phyloP scores from a whole-genome alignment of 2,888 invertebrate genomes.

The Podabrus alpinus region DNA sequence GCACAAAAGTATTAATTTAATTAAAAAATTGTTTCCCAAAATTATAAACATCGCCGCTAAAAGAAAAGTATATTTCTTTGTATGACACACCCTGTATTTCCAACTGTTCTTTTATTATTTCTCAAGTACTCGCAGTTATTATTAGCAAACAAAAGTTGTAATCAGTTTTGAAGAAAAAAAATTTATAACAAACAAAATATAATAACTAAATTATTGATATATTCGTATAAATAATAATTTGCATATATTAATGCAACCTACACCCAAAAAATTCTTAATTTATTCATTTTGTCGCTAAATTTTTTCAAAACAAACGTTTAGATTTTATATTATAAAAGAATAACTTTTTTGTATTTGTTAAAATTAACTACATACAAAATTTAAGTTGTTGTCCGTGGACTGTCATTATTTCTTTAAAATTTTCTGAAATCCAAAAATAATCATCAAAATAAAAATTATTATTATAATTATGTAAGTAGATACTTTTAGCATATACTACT shows the following conservation, averaged over 20 bases:
- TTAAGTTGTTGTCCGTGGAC: background rate
- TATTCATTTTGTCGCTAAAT: constrained; percentile 6
- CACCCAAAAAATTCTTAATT: constrained; percentile 11
- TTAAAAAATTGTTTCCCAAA: background rate
- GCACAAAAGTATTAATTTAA: background rate
- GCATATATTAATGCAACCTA: constrained; percentile 18
- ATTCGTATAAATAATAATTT: constrained; percentile 15
- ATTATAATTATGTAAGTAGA: background rate
- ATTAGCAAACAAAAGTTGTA: background rate
- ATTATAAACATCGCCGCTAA: background rate
- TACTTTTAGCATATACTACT: too few species aligned
- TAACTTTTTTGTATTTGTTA: background rate
- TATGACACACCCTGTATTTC: background rate
- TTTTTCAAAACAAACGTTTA: background rate
- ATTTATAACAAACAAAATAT: background rate
- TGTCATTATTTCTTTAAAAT: background rate
- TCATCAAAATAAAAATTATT: background rate
- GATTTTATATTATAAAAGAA: background rate
- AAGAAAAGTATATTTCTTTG: background rate
- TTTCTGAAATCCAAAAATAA: background rate
- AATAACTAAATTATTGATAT: constrained; percentile 2
- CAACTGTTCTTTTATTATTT: background rate
- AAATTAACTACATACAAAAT: background rate
- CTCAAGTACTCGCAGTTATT: background rate
- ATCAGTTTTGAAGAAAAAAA: background rate